phyloP scores from a whole-genome alignment of 2,888 invertebrate species.

The Baronia brevicornis region DNA sequence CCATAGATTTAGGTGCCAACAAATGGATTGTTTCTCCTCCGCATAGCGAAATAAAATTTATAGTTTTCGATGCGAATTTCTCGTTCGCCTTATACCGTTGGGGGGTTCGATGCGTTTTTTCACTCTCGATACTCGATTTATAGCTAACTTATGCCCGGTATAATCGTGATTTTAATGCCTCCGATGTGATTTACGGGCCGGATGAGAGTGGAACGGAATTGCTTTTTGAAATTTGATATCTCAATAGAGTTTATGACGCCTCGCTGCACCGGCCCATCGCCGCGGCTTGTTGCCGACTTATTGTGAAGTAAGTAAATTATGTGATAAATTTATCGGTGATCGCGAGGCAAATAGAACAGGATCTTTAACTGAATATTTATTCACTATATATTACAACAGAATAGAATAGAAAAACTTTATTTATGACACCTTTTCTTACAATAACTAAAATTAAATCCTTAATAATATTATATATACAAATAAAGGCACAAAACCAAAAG shows the following conservation, averaged over 20 bases:
- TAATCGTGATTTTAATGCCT: conserved; percentile 73
- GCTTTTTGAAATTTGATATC: conserved; percentile 72
- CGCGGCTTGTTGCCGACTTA: conserved; percentile 10
- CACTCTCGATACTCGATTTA: conserved; percentile 62
- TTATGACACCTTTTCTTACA: too few species aligned
- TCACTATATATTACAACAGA: too few species aligned
- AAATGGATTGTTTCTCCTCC: conserved; percentile 61
- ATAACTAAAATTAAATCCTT: too few species aligned
- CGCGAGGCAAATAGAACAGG: conserved; percentile 20
- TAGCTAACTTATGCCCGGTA: conserved; percentile 66
- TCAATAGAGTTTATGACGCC: conserved; percentile 62
- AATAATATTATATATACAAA: too few species aligned
- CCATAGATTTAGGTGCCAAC: conserved; percentile 60
- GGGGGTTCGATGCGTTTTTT: conserved; percentile 31
- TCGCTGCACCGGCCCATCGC: conserved; percentile 38
- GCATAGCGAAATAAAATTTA: conserved; percentile 35
- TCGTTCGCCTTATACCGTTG: conserved; percentile 28
- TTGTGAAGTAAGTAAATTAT: not conserved
- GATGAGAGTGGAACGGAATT: conserved; percentile 48
- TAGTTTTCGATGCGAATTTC: conserved; percentile 43
- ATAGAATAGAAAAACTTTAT: too few species aligned
- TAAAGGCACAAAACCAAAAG: too few species aligned
- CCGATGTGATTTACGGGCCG: conserved; percentile 62
- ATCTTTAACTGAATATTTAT: too few species aligned
- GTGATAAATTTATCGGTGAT: conserved; percentile 17